Percentiles rank a stretch among this genome's conserved stretches.
Evolutionary conservation across 1,140 invertebrate genomes (phyloP).

Genomic region (Eurosta solidaginis): DNA sequence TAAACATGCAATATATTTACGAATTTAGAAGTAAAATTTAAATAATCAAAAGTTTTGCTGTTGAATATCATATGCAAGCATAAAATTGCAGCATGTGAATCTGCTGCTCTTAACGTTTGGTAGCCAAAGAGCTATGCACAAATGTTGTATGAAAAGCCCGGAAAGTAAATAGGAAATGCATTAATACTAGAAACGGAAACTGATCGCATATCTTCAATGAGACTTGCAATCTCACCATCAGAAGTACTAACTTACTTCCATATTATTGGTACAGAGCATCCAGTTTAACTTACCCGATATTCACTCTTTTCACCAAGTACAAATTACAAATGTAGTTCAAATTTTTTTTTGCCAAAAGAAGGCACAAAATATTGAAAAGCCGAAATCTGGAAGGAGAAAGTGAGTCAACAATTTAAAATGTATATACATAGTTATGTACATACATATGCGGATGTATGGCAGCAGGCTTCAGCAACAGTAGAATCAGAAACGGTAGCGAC

Average conservation of each 20-base stretch:
- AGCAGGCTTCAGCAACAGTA: background rate
- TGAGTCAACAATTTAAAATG: too few species aligned
- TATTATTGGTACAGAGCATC: background rate
- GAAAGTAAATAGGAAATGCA: conserved; percentile 50
- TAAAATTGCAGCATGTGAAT: background rate
- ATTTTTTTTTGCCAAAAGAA: background rate
- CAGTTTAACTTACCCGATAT: background rate
- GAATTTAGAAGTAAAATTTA: conserved; percentile 3
- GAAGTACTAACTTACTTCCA: background rate
- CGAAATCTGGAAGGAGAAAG: background rate
- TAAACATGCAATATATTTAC: too few species aligned
- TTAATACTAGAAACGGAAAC: conserved; percentile 51
- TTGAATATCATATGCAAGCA: background rate
- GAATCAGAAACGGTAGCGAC: background rate
- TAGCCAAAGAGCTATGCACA: background rate
- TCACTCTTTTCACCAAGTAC: background rate
- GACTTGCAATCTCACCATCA: background rate
- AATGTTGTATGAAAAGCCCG: conserved; percentile 17
- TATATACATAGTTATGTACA: background rate
- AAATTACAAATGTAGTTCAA: background rate
- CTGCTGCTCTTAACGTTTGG: background rate
- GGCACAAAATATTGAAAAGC: background rate
- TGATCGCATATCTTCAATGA: conserved; percentile 46
- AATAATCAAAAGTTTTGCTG: conserved; percentile 17
- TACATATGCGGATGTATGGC: background rate